Evolutionary conservation across 2,888 invertebrate genomes (phyloP).

Genomic region (Crepidodera aurea): DNA sequence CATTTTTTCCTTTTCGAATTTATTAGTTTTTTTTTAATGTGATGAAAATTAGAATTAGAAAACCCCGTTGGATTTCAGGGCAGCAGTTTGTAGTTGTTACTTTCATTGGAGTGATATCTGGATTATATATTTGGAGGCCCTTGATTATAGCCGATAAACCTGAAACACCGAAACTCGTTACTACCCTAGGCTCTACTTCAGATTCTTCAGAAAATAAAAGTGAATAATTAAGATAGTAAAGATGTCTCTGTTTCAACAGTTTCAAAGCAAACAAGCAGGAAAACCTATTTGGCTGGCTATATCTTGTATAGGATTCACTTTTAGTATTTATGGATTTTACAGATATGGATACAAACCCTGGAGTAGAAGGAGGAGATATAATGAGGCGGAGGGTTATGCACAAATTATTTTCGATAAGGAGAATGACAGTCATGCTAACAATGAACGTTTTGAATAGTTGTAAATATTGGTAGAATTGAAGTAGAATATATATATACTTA

Average conservation of each 20-base stretch:
- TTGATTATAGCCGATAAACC: slow-evolving; percentile 43
- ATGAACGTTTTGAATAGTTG: neutral
- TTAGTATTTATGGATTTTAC: slow-evolving; percentile 40
- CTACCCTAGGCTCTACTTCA: neutral
- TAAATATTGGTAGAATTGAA: too few species aligned
- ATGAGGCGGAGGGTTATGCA: slow-evolving; percentile 37
- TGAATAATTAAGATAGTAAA: neutral
- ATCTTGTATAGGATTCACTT: slow-evolving; percentile 43
- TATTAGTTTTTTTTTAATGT: neutral
- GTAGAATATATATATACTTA: too few species aligned
- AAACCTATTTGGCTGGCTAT: slow-evolving; percentile 45
- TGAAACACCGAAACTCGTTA: too few species aligned
- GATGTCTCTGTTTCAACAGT: slow-evolving; percentile 32
- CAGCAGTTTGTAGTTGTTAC: slow-evolving; percentile 52
- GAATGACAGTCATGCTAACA: slow-evolving; percentile 1
- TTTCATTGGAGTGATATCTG: slow-evolving; percentile 54
- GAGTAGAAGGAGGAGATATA: slow-evolving; percentile 27
- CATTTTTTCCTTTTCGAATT: neutral
- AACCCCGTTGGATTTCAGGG: slow-evolving; percentile 52
- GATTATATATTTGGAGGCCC: slow-evolving; percentile 61
- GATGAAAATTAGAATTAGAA: slow-evolving; percentile 51
- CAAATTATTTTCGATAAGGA: slow-evolving; percentile 37
- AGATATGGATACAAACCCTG: slow-evolving; percentile 45
- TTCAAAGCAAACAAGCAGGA: slow-evolving; percentile 42
- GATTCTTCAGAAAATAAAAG: neutral